phyloP scores from a whole-genome alignment of 2,888 invertebrate genomes.

The Chrysotoxum bicinctum region DNA sequence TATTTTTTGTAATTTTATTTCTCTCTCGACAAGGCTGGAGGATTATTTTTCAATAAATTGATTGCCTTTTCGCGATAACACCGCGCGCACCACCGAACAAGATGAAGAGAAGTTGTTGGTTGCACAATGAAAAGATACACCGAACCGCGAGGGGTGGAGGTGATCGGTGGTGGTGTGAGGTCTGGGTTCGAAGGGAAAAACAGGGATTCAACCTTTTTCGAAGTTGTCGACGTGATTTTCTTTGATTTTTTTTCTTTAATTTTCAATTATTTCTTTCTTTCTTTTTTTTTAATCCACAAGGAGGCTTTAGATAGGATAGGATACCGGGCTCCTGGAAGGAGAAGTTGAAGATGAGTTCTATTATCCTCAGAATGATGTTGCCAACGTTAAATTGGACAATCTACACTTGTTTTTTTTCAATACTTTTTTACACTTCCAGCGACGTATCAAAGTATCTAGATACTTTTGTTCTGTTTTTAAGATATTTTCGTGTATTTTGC shows the following conservation, averaged over 20 bases:
- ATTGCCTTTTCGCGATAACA: constrained; percentile 70
- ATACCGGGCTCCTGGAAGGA: constrained; percentile 35
- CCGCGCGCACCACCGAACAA: constrained; percentile 51
- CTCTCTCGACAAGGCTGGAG: constrained; percentile 58
- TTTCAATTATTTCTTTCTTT: constrained; percentile 44
- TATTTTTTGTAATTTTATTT: constrained; percentile 47
- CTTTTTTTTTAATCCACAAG: constrained; percentile 58
- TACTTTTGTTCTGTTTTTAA: constrained; percentile 22
- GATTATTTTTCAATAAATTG: constrained; percentile 73
- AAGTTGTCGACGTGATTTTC: constrained; percentile 61
- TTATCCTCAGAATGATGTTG: constrained; percentile 47
- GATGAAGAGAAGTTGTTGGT: constrained; percentile 19
- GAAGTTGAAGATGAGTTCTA: constrained; percentile 45
- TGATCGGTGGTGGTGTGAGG: constrained; percentile 41
- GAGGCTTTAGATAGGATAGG: constrained; percentile 22
- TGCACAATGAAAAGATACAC: constrained; percentile 61
- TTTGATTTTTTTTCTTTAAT: constrained; percentile 34
- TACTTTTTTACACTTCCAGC: constrained; percentile 57
- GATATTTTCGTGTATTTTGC: constrained; percentile 20
- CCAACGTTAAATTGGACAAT: constrained; percentile 56
- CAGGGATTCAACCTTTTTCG: constrained; percentile 59
- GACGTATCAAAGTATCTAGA: constrained; percentile 24
- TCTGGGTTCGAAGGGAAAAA: constrained; percentile 44
- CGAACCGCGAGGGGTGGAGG: constrained; percentile 33
- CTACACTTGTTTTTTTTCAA: constrained; percentile 9